phyloP scores from a whole-genome alignment of 2,888 invertebrate species.

The Ganaspis brasiliensis region DNA sequence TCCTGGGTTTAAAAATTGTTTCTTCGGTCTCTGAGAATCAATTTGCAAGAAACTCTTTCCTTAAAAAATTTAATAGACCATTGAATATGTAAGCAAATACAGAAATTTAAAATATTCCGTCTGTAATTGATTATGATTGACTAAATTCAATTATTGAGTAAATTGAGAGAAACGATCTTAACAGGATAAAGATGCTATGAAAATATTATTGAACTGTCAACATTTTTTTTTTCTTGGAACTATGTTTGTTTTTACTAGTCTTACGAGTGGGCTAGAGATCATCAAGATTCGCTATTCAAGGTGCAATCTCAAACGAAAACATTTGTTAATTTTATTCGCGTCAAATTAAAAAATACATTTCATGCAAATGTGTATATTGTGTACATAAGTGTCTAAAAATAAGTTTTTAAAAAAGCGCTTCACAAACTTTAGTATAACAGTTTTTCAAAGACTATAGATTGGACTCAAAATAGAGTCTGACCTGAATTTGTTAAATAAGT shows the following conservation, averaged over 20 bases:
- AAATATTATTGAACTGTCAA: slow-evolving; percentile 26
- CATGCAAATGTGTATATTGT: not conserved
- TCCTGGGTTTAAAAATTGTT: too few species aligned
- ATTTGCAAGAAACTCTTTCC: too few species aligned
- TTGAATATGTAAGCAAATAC: too few species aligned
- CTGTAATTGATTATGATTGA: too few species aligned
- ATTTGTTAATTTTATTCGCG: not conserved
- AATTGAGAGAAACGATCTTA: not conserved
- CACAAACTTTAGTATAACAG: not conserved
- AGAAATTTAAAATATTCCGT: too few species aligned
- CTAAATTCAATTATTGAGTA: too few species aligned
- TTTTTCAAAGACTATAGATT: not conserved
- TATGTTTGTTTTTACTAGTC: slow-evolving; percentile 33
- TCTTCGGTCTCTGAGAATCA: too few species aligned
- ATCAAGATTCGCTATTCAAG: slow-evolving; percentile 22
- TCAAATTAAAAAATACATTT: not conserved
- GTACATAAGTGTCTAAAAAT: not conserved
- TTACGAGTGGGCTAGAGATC: not conserved
- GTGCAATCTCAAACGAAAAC: slow-evolving; percentile 11
- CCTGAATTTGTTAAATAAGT: not conserved
- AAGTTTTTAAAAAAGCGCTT: not conserved
- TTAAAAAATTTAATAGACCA: too few species aligned
- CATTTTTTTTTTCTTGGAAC: slow-evolving; percentile 14
- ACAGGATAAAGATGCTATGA: slow-evolving; percentile 1
- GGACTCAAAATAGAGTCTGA: not conserved